These are phyloP conservation scores for human DNA, from an alignment of 2,113 vertebrate species.

Conservation along the genomic window GRCh38 chr4:179011001-179011500, in stretches of 20 bases:
- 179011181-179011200: not conserved
- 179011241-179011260: not conserved
- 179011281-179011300: not conserved
- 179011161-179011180: not conserved
- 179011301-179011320: not conserved
- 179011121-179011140: not conserved
- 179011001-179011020: not conserved
- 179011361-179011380: not conserved
- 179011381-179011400: not conserved
- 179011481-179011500: not conserved
- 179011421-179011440: not conserved
- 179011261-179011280: not conserved
- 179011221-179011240: not conserved
- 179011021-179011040: not conserved
- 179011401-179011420: not conserved
- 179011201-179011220: not conserved
- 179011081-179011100: not conserved
- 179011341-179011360: not conserved
- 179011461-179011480: not conserved
- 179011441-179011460: not conserved
- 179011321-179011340: not conserved
- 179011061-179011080: not conserved
- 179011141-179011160: not conserved
- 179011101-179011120: not conserved
- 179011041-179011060: not conserved